These are phyloP conservation scores for Plutella xylostella DNA, from an alignment of 2,888 invertebrate species.

Conservation along the genomic window DNA sequence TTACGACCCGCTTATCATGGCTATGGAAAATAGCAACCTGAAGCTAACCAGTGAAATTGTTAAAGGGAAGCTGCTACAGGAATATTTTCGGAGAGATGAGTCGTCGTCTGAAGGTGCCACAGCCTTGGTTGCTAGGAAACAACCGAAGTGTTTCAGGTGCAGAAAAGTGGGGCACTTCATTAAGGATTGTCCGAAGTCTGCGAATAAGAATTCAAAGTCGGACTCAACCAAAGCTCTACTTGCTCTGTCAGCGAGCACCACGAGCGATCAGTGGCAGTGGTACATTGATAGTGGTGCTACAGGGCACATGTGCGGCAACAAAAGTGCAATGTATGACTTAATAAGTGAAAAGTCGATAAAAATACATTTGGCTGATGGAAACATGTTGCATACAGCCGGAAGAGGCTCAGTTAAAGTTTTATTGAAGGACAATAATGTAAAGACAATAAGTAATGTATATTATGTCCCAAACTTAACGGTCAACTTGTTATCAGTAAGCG, in stretches of 20 bases:
- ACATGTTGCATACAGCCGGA: too few relatives aligned
- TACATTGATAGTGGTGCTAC: too few relatives aligned
- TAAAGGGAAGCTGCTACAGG: background rate
- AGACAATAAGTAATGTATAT: slow-evolving; percentile 3
- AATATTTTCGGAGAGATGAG: background rate
- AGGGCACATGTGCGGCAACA: too few relatives aligned
- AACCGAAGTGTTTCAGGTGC: background rate
- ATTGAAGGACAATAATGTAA: background rate
- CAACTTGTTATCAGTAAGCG: slow-evolving; percentile 11
- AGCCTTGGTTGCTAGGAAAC: background rate
- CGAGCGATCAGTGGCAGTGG: too few relatives aligned
- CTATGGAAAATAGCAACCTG: background rate
- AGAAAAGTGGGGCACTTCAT: background rate
- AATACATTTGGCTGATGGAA: too few relatives aligned
- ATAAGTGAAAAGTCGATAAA: too few relatives aligned
- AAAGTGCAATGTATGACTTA: too few relatives aligned
- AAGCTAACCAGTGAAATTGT: background rate
- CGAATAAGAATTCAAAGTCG: background rate
- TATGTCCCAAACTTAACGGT: slow-evolving; percentile 12
- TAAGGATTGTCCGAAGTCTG: background rate
- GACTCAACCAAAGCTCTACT: too few relatives aligned
- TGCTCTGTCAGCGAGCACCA: background rate
- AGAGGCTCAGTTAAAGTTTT: background rate
- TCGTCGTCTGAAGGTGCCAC: background rate
- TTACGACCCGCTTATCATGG: background rate